These are phyloP conservation scores for Bombus haemorrhoidalis DNA, from an alignment of 1,140 invertebrate species.

Conservation along the genomic window DNA sequence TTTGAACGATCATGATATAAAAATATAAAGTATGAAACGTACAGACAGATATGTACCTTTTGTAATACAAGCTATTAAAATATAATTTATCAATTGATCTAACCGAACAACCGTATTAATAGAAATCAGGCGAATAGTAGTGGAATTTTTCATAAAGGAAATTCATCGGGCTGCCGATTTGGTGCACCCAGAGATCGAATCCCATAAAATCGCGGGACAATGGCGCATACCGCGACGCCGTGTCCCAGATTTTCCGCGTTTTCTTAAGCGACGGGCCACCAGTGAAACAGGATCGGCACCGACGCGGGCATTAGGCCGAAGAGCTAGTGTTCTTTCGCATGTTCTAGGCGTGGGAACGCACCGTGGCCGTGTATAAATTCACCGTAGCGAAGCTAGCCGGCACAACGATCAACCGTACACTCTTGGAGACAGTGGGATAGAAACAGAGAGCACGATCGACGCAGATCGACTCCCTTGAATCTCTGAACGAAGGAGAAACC, in stretches of 20 bases:
- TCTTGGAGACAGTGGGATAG: not conserved
- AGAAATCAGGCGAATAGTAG: too few species aligned
- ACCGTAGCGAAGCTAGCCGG: constrained; percentile 46
- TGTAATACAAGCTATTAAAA: too few species aligned
- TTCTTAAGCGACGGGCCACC: constrained; percentile 46
- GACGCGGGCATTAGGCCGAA: constrained; percentile 67
- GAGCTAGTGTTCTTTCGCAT: constrained; percentile 69
- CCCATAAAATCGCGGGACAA: constrained; percentile 37
- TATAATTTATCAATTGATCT: too few species aligned
- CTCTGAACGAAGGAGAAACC: not conserved
- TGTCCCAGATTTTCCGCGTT: constrained; percentile 67
- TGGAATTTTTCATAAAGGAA: too few species aligned
- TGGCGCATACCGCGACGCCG: constrained; percentile 52
- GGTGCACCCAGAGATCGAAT: not conserved
- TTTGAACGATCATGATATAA: too few species aligned
- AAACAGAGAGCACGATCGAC: not conserved
- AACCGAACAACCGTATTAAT: too few species aligned
- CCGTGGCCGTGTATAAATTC: constrained; percentile 67
- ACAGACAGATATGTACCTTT: too few species aligned
- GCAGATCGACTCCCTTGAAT: constrained; percentile 7
- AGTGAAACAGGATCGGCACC: constrained; percentile 48
- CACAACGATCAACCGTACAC: constrained; percentile 15
- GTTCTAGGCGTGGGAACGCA: constrained; percentile 71
- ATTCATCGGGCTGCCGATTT: not conserved
- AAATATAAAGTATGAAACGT: too few species aligned